phyloP scores from a whole-genome alignment of 1,140 invertebrate species.

The Danaus melanippus region DNA sequence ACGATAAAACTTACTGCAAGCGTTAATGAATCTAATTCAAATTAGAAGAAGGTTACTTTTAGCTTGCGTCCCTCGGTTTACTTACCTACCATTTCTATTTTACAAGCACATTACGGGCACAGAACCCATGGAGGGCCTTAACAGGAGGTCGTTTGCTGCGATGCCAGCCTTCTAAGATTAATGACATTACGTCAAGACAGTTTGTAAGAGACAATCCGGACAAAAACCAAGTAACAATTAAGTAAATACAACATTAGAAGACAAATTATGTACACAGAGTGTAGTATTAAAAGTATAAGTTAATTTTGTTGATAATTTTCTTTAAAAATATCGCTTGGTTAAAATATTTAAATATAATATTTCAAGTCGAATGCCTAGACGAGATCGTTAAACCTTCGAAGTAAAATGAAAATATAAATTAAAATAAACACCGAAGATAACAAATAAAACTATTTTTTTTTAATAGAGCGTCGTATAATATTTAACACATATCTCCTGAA shows the following conservation, averaged over 20 bases:
- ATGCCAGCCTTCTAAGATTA: conserved; percentile 66
- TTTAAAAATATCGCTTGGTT: too few relatives aligned
- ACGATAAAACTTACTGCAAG: conserved; percentile 27
- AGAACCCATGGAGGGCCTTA: conserved; percentile 58
- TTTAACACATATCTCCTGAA: conserved; percentile 58
- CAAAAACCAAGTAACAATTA: conserved; percentile 57
- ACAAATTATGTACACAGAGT: neutral
- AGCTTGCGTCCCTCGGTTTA: conserved; percentile 33
- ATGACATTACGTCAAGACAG: conserved; percentile 61
- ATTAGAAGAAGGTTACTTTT: conserved; percentile 54
- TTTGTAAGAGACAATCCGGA: conserved; percentile 60
- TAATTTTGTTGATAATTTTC: neutral
- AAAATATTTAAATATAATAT: too few relatives aligned
- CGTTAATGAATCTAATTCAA: conserved; percentile 56
- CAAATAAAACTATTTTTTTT: conserved; percentile 23
- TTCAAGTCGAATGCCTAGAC: too few relatives aligned
- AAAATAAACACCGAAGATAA: too few relatives aligned
- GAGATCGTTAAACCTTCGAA: too few relatives aligned
- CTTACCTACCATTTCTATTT: conserved; percentile 49
- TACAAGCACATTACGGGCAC: conserved; percentile 59
- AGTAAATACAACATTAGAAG: conserved; percentile 28
- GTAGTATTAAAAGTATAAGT: conserved; percentile 1
- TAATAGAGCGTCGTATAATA: conserved; percentile 62
- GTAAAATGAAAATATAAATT: too few relatives aligned
- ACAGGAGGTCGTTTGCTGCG: conserved; percentile 67